Base-by-base conservation (phyloP, 2,797 vertebrate genomes). In the Hylomyscus alleni region DNA sequence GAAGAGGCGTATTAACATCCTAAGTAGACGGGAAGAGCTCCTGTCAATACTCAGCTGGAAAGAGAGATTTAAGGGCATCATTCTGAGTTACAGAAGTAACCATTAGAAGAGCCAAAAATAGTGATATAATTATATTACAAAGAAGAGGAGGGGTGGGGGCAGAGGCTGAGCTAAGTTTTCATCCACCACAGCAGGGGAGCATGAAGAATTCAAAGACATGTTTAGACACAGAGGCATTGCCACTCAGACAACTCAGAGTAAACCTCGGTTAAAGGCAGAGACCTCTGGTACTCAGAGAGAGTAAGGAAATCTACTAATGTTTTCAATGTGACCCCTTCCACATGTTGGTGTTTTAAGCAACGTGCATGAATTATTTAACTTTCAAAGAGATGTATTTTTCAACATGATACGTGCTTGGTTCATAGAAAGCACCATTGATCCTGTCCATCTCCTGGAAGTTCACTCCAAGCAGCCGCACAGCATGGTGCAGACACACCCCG, bases 41-140 rank as follows among this genome's bases (percentile, higher is more conserved):
- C 78, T 20, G 75, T 94, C 31, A 31, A 54, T 67, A 80, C 40
- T 11, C 80, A 37, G 82, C 7, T 81, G 54, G 81, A 40, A 92
- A 83, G 84, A 44, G 78, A 54, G n/a, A 19, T 31, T 90, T 80
- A 62, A 62, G 69, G 37, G 13, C 31, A 13, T 83, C 82, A 72
- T 58, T 91, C 50, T 80, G 56, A 91, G 69, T 94, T 37, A 69
- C 52, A 77, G 52, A 91, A 96, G 40, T 86, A 90, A 93, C 31
- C 11, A 60, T 92, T 73, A 96, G 34, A 85, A 91, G 37, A 94
- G 83, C 65, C 20, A 83, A 83, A 95, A 95, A 82, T 90, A 77
- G 50, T 73, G n/a, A 82, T 75, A 85, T n/a, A 93, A 90, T 77
- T 76, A 75, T 7, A 80, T 69, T 75, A 95, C 34, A 93, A 76